Conservation (phyloP, 1,140 invertebrate genomes). For the Eupristina koningsbergeri region DNA sequence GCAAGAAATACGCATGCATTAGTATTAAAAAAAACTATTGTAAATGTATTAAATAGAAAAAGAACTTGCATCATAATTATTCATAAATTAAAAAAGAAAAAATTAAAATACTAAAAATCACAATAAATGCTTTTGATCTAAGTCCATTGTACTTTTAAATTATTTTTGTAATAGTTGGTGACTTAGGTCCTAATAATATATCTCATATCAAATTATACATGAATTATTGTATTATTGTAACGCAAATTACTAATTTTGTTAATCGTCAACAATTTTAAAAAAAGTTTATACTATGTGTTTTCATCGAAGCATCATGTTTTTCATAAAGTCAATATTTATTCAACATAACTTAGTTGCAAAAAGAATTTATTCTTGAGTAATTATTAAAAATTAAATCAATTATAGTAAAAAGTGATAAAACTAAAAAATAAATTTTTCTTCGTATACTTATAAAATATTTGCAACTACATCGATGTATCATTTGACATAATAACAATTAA, state of each 20-base stretch:
- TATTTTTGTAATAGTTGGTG: not conserved
- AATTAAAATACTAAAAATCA: not conserved
- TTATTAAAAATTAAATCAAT: not conserved
- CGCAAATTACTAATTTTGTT: not conserved
- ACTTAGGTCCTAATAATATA: not conserved
- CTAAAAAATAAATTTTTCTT: no score
- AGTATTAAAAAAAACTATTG: not conserved
- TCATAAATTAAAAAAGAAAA: not conserved
- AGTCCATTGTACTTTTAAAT: not conserved
- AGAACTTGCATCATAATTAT: not conserved
- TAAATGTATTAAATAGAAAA: not conserved
- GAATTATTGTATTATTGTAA: no score
- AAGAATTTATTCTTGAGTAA: not conserved
- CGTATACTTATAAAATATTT: no score
- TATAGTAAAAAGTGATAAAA: no score
- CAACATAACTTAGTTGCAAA: no score
- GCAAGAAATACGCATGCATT: not conserved
- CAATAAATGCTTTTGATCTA: not conserved
- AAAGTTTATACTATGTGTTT: not conserved
- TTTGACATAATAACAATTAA: no score
- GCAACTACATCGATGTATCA: no score
- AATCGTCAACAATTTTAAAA: not conserved
- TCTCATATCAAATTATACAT: no score
- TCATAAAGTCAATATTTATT: not conserved
- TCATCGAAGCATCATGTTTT: constrained; percentile 24